Conservation (phyloP, 2,888 invertebrate genomes). For the Campaea margaritaria region DNA sequence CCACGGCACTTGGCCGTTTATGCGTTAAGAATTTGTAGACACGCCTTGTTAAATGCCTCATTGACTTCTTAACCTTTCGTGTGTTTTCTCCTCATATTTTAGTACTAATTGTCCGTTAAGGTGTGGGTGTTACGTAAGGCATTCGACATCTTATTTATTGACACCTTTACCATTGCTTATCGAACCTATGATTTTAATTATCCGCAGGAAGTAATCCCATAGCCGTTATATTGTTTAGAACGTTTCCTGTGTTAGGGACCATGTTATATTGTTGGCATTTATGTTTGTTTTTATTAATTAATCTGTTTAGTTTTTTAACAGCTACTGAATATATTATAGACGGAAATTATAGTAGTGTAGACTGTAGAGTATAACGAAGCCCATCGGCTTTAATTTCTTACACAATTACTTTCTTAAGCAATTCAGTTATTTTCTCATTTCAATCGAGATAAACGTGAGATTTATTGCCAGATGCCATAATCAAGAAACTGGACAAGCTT, state of each 20-base stretch:
- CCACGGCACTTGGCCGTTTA: conserved; percentile 47
- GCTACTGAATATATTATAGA: too few species aligned
- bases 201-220: too few species aligned
- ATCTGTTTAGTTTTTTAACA: too few species aligned
- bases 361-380: too few species aligned
- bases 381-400: too few species aligned
- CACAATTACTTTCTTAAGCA: too few species aligned
- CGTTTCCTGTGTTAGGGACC: too few species aligned
- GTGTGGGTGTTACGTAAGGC: conserved; percentile 28
- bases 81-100: conserved; percentile 44
- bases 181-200: too few species aligned
- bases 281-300: too few species aligned
- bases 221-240: too few species aligned
- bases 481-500: conserved; percentile 22
- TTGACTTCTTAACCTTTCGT: conserved; percentile 42
- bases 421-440: background rate
- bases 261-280: too few species aligned
- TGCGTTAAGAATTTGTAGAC: conserved; percentile 51
- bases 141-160: background rate
- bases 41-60: conserved; percentile 43
- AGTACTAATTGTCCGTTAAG: conserved; percentile 39
- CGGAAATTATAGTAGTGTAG: too few species aligned
- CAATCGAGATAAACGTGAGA: conserved; percentile 22
- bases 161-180: conserved; percentile 10
- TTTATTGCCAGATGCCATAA: conserved; percentile 34